phyloP scores from a whole-genome alignment of 2,113 vertebrate species.

The Cyanistes caeruleus region DNA sequence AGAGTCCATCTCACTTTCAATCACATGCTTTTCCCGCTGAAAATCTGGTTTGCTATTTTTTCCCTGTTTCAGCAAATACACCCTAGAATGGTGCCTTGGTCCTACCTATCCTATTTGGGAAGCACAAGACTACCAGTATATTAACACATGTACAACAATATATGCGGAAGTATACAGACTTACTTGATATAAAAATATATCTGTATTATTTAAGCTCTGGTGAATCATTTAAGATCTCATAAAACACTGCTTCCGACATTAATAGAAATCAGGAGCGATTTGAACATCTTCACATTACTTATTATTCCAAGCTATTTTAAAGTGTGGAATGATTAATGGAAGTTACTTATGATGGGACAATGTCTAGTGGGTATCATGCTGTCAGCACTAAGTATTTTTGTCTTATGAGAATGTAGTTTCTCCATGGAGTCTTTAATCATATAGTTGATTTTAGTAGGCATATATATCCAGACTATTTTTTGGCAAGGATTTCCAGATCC shows the following conservation, averaged over 20 bases:
- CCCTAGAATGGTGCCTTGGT: neutral
- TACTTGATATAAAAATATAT: neutral
- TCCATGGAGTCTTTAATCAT: neutral
- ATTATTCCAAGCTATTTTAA: conserved; percentile 12
- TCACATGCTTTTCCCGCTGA: neutral
- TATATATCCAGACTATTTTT: neutral
- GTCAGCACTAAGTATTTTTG: neutral
- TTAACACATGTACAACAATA: neutral
- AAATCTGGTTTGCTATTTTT: neutral
- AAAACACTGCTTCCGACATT: neutral
- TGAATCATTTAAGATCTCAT: neutral
- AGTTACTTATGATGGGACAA: neutral
- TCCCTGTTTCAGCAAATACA: neutral
- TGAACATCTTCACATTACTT: neutral
- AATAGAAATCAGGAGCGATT: neutral
- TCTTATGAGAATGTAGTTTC: neutral
- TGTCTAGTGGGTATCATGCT: neutral
- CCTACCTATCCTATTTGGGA: neutral
- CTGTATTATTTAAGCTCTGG: neutral
- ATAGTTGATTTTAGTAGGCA: neutral
- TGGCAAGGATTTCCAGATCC: neutral
- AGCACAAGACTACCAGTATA: neutral
- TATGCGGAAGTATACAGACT: neutral
- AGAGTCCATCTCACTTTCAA: neutral
- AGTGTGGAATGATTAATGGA: neutral